Conservation (phyloP, 2,113 vertebrate species). For the Scomber colias region DNA sequence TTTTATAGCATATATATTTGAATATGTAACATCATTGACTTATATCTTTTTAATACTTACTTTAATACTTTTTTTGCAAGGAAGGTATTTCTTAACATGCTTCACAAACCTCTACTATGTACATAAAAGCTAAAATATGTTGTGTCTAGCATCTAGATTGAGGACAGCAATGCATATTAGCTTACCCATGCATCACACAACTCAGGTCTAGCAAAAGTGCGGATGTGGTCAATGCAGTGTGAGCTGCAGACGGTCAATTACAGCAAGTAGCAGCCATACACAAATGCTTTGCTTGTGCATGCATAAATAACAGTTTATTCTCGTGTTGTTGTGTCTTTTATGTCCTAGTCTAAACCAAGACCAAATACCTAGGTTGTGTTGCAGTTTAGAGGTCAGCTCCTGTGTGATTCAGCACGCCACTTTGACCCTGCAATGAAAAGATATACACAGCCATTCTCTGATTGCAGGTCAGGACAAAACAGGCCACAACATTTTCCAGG, state of each 20-base stretch:
- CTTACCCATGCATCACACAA: conserved; percentile 36
- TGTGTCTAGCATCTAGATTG: conserved; percentile 58
- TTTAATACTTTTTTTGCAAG: too few relatives aligned
- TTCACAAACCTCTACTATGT: conserved; percentile 2
- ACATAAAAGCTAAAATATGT: conserved; percentile 50
- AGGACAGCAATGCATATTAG: conserved; percentile 49
- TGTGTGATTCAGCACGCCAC: conserved; percentile 63
- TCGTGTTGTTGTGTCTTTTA: conserved; percentile 78
- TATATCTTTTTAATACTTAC: too few relatives aligned
- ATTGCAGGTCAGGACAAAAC: conserved; percentile 72
- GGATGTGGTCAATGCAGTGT: conserved; percentile 66
- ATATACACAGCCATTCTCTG: conserved; percentile 67
- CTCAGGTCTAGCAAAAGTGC: conserved; percentile 53
- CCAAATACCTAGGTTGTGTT: conserved; percentile 65
- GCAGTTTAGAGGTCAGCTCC: conserved; percentile 51
- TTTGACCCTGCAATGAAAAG: conserved; percentile 67
- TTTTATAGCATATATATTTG: too few relatives aligned
- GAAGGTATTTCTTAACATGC: background rate
- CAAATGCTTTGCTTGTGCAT: conserved; percentile 69
- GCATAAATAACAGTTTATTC: conserved; percentile 72
- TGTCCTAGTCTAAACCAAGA: conserved; percentile 79
- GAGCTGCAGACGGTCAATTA: conserved; percentile 69
- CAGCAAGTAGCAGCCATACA: conserved; percentile 64
- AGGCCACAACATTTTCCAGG: conserved; percentile 70
- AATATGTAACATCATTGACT: too few relatives aligned